Percentiles rank a stretch among this genome's conserved stretches.
phyloP scores from a whole-genome alignment of 2,888 invertebrate genomes.

The Acrobasis repandana region DNA sequence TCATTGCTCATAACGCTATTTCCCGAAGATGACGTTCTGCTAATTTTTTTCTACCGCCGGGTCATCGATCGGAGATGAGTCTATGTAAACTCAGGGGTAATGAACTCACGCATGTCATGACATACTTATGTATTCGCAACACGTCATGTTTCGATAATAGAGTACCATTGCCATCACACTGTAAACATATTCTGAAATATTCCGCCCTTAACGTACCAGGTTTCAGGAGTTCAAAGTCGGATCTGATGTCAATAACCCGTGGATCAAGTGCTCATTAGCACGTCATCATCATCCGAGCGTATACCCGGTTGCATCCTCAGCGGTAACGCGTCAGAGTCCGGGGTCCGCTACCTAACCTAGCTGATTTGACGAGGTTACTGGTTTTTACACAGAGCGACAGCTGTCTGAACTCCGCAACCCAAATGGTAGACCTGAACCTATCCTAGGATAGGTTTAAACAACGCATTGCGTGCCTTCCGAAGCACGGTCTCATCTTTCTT shows the following conservation, averaged over 20 bases:
- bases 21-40: conserved; percentile 14
- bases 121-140: conserved; percentile 21
- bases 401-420: too few species aligned
- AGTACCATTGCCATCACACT: conserved; percentile 1
- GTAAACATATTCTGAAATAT: not conserved
- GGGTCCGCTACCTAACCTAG: too few species aligned
- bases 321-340: too few species aligned
- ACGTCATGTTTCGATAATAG: conserved; percentile 19
- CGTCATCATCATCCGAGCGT: too few species aligned
- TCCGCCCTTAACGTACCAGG: not conserved
- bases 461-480: too few species aligned
- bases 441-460: too few species aligned
- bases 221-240: not conserved
- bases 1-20: not conserved
- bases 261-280: not conserved
- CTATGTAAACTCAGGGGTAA: conserved; percentile 22
- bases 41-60: conserved; percentile 4
- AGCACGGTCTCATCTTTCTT: too few species aligned
- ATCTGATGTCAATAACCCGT: not conserved
- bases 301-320: too few species aligned
- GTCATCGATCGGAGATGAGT: conserved; percentile 36
- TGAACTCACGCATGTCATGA: conserved; percentile 9
- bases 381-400: too few species aligned
- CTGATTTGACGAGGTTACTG: too few species aligned
- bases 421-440: too few species aligned